These are phyloP conservation scores for Neodiprion fabricii DNA, from an alignment of 1,140 invertebrate species.

Conservation along the genomic window DNA sequence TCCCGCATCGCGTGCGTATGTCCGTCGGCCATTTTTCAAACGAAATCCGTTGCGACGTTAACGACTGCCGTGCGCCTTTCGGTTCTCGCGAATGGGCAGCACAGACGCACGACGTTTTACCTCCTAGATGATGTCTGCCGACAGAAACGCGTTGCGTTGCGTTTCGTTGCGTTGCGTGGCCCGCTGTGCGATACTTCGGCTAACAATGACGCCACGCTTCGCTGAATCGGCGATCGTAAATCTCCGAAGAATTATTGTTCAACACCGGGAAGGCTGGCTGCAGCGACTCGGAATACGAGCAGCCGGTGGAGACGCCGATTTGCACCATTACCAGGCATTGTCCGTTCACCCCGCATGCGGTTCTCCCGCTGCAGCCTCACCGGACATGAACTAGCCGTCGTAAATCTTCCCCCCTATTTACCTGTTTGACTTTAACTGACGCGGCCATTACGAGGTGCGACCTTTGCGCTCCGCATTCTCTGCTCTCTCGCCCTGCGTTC, in stretches of 20 bases:
- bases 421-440: constrained; percentile 46
- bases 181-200: no score
- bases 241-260: neutral
- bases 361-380: constrained; percentile 26
- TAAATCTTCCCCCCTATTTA: constrained; percentile 56
- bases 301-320: no score
- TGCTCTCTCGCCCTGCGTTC: no score
- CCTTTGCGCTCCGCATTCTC: constrained; percentile 35
- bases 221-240: constrained; percentile 1
- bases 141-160: no score
- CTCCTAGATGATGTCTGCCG: neutral
- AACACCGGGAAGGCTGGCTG: no score
- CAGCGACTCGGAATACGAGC: no score
- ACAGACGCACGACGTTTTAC: neutral
- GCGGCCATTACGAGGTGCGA: constrained; percentile 44
- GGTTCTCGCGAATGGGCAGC: neutral
- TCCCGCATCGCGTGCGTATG: no score
- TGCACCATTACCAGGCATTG: no score
- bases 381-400: constrained; percentile 26
- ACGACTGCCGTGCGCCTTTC: no score
- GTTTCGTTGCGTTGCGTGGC: no score
- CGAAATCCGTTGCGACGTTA: neutral
- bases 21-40: neutral
- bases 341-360: neutral
- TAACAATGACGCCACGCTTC: neutral